phyloP scores from a whole-genome alignment of 2,113 vertebrate genomes.

The Cephalopterus ornatus region DNA sequence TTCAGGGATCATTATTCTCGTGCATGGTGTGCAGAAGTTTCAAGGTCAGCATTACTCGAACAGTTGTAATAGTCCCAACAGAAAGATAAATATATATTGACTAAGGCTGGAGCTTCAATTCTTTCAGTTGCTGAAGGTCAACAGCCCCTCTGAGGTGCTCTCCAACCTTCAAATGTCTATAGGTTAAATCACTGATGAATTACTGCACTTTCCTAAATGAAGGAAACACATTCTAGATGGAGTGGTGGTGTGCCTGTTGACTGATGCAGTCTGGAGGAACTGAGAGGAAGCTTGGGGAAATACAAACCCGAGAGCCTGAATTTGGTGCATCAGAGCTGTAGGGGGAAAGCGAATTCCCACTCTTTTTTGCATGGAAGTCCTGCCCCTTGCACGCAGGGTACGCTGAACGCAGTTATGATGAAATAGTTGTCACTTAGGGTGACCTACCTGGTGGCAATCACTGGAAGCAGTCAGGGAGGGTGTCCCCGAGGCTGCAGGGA shows the following conservation, averaged over 20 bases:
- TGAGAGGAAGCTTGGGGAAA: neutral
- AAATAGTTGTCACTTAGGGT: neutral
- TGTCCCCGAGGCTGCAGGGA: neutral
- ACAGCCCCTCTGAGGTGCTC: constrained; percentile 75
- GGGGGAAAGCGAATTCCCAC: neutral
- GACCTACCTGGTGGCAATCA: fast-evolving
- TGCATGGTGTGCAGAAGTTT: constrained; percentile 73
- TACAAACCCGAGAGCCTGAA: neutral
- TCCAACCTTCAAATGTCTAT: constrained; percentile 77
- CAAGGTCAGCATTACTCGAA: constrained; percentile 77
- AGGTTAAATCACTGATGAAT: constrained; percentile 80
- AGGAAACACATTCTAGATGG: constrained; percentile 7
- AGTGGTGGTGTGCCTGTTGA: constrained; percentile 7
- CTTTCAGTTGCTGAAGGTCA: constrained; percentile 78
- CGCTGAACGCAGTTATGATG: neutral
- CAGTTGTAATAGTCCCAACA: constrained; percentile 77
- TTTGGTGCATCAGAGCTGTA: neutral
- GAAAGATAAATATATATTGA: constrained; percentile 83
- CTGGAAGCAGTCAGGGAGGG: neutral
- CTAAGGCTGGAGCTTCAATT: constrained; percentile 71
- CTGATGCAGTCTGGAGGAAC: constrained; percentile 10
- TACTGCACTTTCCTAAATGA: constrained; percentile 56
- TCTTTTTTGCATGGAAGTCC: neutral
- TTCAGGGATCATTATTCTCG: constrained; percentile 73
- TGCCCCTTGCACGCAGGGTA: neutral